Conservation (phyloP, 2,113 vertebrate species). For the Spizaetus ornatus region DNA sequence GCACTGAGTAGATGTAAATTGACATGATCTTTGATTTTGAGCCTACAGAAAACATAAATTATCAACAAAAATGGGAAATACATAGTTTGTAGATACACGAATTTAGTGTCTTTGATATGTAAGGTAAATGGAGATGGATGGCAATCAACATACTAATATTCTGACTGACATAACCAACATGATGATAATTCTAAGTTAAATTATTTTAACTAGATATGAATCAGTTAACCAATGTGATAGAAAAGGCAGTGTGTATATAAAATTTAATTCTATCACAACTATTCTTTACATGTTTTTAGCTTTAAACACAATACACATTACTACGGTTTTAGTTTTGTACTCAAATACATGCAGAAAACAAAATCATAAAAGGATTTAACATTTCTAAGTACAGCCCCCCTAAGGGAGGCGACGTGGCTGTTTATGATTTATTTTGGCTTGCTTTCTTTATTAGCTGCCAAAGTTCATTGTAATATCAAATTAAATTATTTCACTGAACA, state of each 20-base stretch:
- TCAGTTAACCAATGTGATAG: not conserved
- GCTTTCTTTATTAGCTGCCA: not conserved
- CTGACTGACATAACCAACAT: not conserved
- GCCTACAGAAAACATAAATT: not conserved
- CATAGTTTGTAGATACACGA: not conserved
- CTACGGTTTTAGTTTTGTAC: not conserved
- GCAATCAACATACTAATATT: not conserved
- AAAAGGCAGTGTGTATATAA: not conserved
- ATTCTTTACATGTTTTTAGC: not conserved
- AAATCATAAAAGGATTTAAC: not conserved
- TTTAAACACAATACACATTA: not conserved
- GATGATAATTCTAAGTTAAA: not conserved
- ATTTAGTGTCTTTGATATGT: not conserved
- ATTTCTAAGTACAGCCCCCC: not conserved
- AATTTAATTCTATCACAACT: not conserved
- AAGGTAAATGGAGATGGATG: not conserved
- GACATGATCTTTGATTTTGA: not conserved
- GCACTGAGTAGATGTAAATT: not conserved
- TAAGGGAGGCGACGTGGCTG: not conserved
- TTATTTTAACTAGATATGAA: not conserved
- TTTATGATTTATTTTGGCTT: not conserved
- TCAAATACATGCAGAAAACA: not conserved
- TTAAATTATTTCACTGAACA: not conserved
- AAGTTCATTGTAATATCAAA: not conserved
- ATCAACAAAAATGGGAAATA: not conserved